These are phyloP conservation scores for Parazoanthus swiftii DNA, from an alignment of 92 coral and sea anemone species.

Conservation along the genomic window DNA sequence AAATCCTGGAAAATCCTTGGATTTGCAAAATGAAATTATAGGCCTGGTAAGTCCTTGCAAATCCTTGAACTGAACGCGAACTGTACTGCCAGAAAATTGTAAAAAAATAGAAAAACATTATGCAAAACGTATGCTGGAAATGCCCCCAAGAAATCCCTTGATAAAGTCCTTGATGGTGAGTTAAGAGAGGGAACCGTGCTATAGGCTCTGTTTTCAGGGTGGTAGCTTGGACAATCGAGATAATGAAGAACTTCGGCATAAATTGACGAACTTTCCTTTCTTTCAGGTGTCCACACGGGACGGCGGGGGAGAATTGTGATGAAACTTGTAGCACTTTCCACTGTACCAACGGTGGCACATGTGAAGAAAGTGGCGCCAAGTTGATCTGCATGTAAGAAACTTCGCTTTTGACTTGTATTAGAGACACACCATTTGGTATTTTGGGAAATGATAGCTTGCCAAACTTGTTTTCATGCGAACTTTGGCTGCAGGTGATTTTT, in stretches of 20 bases:
- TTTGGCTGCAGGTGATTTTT: no score
- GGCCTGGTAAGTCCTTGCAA: no score
- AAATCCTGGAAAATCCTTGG: no score
- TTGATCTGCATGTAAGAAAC: constrained; percentile 40
- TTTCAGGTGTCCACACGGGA: constrained; percentile 68
- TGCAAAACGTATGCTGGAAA: no score
- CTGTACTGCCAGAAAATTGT: no score
- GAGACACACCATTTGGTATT: background rate
- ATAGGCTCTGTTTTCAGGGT: no score
- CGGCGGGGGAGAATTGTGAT: constrained; percentile 75
- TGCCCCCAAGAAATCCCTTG: no score
- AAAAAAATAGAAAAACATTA: no score
- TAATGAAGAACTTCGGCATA: background rate
- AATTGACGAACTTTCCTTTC: background rate
- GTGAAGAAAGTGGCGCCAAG: constrained; percentile 8
- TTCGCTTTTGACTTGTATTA: background rate
- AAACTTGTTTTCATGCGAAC: background rate
- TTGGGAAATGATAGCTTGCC: background rate
- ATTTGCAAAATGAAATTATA: no score
- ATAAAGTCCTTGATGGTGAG: no score
- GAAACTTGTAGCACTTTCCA: constrained; percentile 70
- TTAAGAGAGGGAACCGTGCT: no score
- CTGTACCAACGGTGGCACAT: constrained; percentile 47
- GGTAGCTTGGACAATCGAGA: background rate
- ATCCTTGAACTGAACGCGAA: no score